These are phyloP conservation scores for Helicolenus hilgendorfi DNA, from an alignment of 2,797 vertebrate species.

Conservation along the genomic window DNA sequence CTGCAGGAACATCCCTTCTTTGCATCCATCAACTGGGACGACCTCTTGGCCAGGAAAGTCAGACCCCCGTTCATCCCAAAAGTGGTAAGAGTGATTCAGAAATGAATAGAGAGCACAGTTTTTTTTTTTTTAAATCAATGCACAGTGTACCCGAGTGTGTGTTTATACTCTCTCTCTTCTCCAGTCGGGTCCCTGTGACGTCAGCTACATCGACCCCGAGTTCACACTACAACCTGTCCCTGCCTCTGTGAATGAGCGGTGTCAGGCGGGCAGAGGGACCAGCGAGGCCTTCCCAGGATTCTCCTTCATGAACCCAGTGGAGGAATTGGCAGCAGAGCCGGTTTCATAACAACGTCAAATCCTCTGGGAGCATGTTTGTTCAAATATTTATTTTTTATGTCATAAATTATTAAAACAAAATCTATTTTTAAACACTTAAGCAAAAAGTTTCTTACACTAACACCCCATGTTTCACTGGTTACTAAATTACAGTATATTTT, in stretches of 20 bases:
- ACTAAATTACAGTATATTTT: constrained; percentile 11
- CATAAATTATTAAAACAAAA: constrained; percentile 58
- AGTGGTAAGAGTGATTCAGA: constrained; percentile 76
- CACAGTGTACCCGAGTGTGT: background rate
- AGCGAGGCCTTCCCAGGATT: constrained; percentile 85
- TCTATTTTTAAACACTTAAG: constrained; percentile 63
- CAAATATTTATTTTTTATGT: constrained; percentile 61
- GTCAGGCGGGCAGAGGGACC: constrained; percentile 28
- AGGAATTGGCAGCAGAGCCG: constrained; percentile 37
- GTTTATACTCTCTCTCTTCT: background rate
- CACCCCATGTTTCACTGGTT: background rate
- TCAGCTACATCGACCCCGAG: constrained; percentile 87
- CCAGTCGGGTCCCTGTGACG: constrained; percentile 87
- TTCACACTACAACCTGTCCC: constrained; percentile 88
- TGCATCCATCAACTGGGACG: constrained; percentile 85
- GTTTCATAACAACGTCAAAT: constrained; percentile 47
- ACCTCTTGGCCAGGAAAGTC: constrained; percentile 86
- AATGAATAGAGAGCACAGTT: background rate
- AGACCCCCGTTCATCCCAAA: constrained; percentile 87
- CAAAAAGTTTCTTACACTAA: background rate
- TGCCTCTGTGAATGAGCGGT: constrained; percentile 77
- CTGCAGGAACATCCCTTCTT: constrained; percentile 89
- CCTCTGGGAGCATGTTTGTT: constrained; percentile 38
- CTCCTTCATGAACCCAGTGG: constrained; percentile 81
- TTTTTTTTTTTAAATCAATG: background rate